Percentiles rank a stretch among this genome's conserved stretches.
Evolutionary conservation across 2,113 vertebrate genomes (phyloP).

Genomic region (Misgurnus anguillicaudatus): DNA sequence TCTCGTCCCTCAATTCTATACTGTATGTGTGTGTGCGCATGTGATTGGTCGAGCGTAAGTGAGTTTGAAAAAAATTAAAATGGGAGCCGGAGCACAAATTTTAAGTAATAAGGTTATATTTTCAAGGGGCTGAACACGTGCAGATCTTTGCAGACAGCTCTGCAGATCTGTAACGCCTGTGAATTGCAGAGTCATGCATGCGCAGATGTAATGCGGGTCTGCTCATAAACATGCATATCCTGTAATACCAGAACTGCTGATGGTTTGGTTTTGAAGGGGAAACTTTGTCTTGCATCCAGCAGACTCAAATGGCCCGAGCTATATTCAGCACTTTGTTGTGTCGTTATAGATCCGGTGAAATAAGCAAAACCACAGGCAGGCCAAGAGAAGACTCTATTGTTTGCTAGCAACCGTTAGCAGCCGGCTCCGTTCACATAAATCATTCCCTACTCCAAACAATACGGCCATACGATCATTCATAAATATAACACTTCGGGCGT

Average conservation of each 20-base stretch:
- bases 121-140: no score
- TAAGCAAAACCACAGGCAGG: background rate
- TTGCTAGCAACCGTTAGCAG: background rate
- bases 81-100: no score
- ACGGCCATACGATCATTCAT: background rate
- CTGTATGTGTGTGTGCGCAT: no score
- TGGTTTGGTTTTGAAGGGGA: background rate
- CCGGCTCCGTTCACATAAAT: constrained; percentile 13
- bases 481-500: background rate
- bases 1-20: no score
- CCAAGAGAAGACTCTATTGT: constrained; percentile 6
- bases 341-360: constrained; percentile 5
- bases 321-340: background rate
- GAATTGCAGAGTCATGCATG: no score
- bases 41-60: no score
- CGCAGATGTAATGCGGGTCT: no score
- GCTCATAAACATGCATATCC: background rate
- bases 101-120: no score
- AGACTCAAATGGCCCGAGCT: background rate
- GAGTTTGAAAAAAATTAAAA: no score
- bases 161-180: no score
- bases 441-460: background rate
- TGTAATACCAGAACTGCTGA: background rate
- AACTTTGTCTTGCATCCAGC: background rate
- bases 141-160: no score